Percentiles rank a stretch among this genome's conserved stretches.
Conservation (phyloP, 2,113 vertebrate species). For the Caloenas nicobarica region DNA sequence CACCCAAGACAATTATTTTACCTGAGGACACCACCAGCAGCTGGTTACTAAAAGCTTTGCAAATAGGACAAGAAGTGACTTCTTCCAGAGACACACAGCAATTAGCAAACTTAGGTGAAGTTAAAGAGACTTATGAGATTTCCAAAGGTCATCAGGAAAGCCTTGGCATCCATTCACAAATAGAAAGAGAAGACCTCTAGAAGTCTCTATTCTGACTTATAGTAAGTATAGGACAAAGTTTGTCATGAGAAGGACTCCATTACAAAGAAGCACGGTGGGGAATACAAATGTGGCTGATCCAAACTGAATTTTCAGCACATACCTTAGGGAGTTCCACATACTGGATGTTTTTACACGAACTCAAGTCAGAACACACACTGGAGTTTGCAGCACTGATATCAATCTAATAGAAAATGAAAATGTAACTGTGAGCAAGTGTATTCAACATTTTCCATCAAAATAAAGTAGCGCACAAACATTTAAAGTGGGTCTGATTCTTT, state of each 20-base stretch:
- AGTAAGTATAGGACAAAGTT: background rate
- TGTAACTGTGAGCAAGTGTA: background rate
- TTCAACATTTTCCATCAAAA: background rate
- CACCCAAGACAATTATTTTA: background rate
- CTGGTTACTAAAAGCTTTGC: background rate
- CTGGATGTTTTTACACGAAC: slow-evolving; percentile 72
- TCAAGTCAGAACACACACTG: slow-evolving; percentile 51
- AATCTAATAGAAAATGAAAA: slow-evolving; percentile 46
- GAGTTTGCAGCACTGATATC: slow-evolving; percentile 26
- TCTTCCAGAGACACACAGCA: background rate
- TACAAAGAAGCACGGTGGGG: background rate
- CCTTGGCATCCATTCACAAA: background rate
- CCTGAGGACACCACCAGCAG: background rate
- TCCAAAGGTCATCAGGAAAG: background rate
- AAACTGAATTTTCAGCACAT: background rate
- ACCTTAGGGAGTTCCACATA: slow-evolving; percentile 85
- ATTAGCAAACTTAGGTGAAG: background rate
- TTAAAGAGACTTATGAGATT: background rate
- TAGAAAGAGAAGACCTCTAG: background rate
- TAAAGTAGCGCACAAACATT: background rate
- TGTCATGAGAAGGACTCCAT: background rate
- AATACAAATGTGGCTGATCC: background rate
- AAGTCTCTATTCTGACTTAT: background rate
- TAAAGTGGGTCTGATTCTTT: background rate
- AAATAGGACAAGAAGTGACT: background rate